A percentile compares a stretch with the other conserved stretches of the same genome.
Evolutionary conservation across 2,888 invertebrate species (phyloP).

Genomic region (Ernsta delagoae): DNA sequence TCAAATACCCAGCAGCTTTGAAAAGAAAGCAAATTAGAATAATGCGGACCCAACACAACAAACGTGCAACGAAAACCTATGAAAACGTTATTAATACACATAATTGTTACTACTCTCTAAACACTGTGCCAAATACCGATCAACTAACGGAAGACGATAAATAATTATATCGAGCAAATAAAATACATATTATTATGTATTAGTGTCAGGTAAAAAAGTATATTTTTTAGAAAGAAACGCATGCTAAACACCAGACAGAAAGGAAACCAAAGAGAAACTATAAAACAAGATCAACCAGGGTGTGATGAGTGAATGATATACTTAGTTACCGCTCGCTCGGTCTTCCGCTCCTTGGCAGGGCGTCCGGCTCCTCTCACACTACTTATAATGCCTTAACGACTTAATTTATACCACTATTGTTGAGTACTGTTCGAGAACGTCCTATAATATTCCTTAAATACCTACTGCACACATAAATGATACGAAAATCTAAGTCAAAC

Average conservation of each 20-base stretch:
- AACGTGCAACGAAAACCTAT: conserved; percentile 20
- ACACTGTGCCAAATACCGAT: not conserved
- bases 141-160: not conserved
- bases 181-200: not conserved
- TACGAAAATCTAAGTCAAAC: not conserved
- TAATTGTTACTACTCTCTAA: not conserved
- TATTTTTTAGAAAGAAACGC: not conserved
- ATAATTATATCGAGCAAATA: conserved; percentile 3
- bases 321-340: conserved; percentile 33
- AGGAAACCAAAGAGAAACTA: conserved; percentile 12
- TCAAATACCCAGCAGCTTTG: not conserved
- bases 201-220: not conserved
- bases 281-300: conserved; percentile 30
- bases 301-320: conserved; percentile 20
- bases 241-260: conserved; percentile 16
- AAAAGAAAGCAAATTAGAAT: conserved; percentile 17
- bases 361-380: conserved; percentile 16
- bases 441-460: not conserved
- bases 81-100: not conserved
- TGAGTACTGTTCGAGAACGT: not conserved
- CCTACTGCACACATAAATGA: not conserved
- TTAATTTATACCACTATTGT: not conserved
- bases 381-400: not conserved
- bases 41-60: conserved; percentile 12
- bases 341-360: conserved; percentile 9